A percentile compares a stretch with the other conserved stretches of the same genome.
These are phyloP conservation scores for Casuarius casuarius DNA, from an alignment of 2,113 vertebrate species.

Conservation along the genomic window DNA sequence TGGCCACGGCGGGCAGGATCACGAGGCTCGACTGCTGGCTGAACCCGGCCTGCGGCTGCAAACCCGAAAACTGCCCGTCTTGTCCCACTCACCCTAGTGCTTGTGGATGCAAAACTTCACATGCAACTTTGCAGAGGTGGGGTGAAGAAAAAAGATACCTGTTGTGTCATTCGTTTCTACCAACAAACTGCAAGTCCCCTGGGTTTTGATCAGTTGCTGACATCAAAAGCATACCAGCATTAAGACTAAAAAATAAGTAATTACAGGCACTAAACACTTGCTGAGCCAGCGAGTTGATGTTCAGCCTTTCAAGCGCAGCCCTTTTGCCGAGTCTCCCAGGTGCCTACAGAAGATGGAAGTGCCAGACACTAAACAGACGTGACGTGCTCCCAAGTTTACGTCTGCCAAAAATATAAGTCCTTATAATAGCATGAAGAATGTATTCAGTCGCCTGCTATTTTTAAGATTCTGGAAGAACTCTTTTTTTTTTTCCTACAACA, in stretches of 20 bases:
- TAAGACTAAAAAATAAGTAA: background rate
- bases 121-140: background rate
- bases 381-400: background rate
- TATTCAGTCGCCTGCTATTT: background rate
- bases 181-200: background rate
- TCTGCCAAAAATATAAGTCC: background rate
- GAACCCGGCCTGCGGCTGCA: background rate
- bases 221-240: background rate
- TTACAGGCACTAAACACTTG: background rate
- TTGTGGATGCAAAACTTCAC: background rate
- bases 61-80: background rate
- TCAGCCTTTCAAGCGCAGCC: background rate
- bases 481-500: background rate
- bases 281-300: background rate
- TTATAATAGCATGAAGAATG: background rate
- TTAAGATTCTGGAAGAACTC: background rate
- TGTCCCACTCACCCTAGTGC: rapidly evolving
- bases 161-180: background rate
- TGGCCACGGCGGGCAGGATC: no score
- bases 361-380: background rate
- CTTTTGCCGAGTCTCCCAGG: background rate
- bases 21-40: background rate
- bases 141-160: background rate
- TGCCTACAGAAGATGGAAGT: background rate
- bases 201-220: background rate